Evolutionary conservation across 2,888 invertebrate species (phyloP), one percentile per base, ranked within the genome.

Genomic region (Elmis aenea): DNA sequence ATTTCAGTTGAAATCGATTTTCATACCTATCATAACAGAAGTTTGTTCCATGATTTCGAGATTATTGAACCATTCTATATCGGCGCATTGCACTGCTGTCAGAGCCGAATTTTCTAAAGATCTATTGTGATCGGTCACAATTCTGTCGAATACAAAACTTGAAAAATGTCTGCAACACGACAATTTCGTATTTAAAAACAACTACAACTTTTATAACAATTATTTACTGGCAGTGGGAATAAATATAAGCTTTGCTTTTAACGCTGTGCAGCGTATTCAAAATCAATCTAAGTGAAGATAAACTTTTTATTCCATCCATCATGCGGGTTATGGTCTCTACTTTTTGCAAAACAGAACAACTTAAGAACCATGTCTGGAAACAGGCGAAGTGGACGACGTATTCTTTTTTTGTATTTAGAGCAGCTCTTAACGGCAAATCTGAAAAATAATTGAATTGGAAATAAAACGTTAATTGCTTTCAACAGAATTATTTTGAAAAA

Each of bases 111-210:
- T 13, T 21, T 52, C 43, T 16, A 53, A 27, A 4, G 40, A 25
- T 32, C 55, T 35, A 33, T 51, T 44, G 26, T 53, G 45, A 38
- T 53, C 54, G 16, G 29, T 31, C 11, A 52, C 26, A 4, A 41
- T 32, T 32, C 38, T 49, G 32, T 56, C 56, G 26, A 43, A 47
- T 5, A 39, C 33, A 42, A 34, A 44, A 22, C 45, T 43, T 16
- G 46, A 38, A 3, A 13, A 22, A 8, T 26, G 20, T 12, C 45
- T 48, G 23, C 26, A 40, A 39, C 15, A 36, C n/a, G n/a, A n/a
- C n/a, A n/a, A n/a, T n/a, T n/a, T n/a, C n/a, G n/a, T n/a, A 12
- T 36, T 24, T n/a, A 8, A 26, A 23, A 15, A 23, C 10, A 16
- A 14, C 9, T 35, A 5, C 13, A 12, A 12, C 5, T 9, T 9